These are phyloP conservation scores for Cyrtonyx montezumae DNA, from an alignment of 2,113 vertebrate genomes.

Conservation along the genomic window DNA sequence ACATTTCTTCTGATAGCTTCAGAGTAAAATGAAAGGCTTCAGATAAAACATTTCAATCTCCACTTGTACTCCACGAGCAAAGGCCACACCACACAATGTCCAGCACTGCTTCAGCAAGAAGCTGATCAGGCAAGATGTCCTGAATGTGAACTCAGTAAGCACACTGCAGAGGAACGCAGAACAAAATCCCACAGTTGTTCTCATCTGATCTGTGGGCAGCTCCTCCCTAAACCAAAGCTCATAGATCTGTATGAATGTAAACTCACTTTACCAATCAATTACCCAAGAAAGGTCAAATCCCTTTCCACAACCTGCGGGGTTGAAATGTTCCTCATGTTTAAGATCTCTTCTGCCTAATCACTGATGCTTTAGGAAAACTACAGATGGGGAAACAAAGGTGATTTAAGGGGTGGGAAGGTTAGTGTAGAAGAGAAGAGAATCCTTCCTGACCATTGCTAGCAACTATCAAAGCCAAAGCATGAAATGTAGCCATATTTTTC, in stretches of 20 bases:
- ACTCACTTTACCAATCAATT: accelerated
- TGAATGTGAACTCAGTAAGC: not conserved
- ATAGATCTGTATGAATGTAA: not conserved
- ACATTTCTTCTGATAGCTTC: not conserved
- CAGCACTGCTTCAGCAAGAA: not conserved
- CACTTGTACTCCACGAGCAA: not conserved
- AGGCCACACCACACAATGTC: not conserved
- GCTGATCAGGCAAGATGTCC: not conserved
- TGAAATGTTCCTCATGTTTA: not conserved
- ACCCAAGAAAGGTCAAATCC: not conserved
- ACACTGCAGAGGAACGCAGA: not conserved
- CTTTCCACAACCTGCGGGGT: not conserved
- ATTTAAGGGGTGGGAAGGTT: not conserved
- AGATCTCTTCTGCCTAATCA: not conserved
- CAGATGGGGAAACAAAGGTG: not conserved
- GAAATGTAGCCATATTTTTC: not conserved
- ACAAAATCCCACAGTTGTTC: not conserved
- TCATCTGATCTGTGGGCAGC: not conserved
- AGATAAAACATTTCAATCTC: not conserved
- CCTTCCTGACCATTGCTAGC: not conserved
- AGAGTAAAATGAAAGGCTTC: not conserved
- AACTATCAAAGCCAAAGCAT: not conserved
- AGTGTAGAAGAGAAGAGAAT: not conserved
- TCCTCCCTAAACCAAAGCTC: not conserved
- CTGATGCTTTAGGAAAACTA: not conserved